Base-by-base conservation (phyloP, 2,888 invertebrate genomes). In the Gasteruption jaculator region DNA sequence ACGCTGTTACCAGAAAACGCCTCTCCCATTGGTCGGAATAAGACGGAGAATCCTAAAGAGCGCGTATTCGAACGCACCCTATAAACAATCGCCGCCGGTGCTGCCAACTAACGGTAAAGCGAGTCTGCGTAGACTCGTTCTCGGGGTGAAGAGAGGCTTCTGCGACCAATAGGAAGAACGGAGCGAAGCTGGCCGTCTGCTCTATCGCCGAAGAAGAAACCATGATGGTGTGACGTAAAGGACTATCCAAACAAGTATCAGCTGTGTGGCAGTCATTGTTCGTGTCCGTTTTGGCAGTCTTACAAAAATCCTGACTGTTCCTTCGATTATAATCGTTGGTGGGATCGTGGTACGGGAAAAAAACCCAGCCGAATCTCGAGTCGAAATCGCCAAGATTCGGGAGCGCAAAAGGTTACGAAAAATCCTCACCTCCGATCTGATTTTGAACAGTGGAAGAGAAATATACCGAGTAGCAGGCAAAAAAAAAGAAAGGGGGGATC, bases 261-360 rank as follows among this genome's bases (percentile, higher is more conserved):
- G 69, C 68, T 69, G 68, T 67, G 68, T 67, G 55, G 61, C 61
- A 68, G 68, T 67, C 64, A 63, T 64, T 67, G 64, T 68, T 67
- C 61, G 57, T 61, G 53, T 54, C 51, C 55, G 58, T 56, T 56
- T 58, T 61, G 61, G 57, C 57, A 56, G 53, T 49, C 46, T 51
- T 52, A 56, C 58, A 57, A 62, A 52, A 56, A 58, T 57, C 48
- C 51, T 49, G 52, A 44, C n/a, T 48, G 27, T 50, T 50, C 44
- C 46, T 45, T 53, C 42, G 45, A 51, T 53, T 56, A 54, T 49
- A 38, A 30, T 41, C n/a, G n/a, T n/a, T n/a, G n/a, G n/a, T n/a
- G n/a, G n/a, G n/a, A n/a, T n/a, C n/a, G n/a, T n/a, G n/a, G n/a
- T n/a, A n/a, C n/a, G n/a, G n/a, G n/a, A n/a, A n/a, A n/a, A n/a